Evolutionary conservation across 2,888 invertebrate species (phyloP), one percentile per base, ranked within the genome.

Genomic region (Synergus laeviventris): DNA sequence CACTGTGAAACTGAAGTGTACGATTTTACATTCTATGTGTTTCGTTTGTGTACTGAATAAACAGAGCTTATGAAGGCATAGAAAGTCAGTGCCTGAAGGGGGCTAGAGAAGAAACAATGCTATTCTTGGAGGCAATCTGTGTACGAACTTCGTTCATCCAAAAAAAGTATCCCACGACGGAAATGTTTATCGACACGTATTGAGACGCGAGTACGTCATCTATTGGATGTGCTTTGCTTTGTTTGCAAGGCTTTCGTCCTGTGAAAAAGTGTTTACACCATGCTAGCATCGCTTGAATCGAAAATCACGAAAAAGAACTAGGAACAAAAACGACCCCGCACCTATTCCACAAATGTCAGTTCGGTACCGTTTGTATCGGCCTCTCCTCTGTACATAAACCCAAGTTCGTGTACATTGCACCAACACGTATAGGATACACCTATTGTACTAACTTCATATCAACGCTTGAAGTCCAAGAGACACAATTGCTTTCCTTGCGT

Each of bases 121-220:
- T n/a, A 62, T 45, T 45, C 45, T 70, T 70, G 31, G n/a, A 70
- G 45, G 45, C 49, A 31, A 11, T 70, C 49, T 45, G 24, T 70
- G 21, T 49, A 11, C n/a, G 16, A 49, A 70, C 31, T 70, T 70
- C n/a, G 31, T 70, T 70, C n/a, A 66, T 66, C 66, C 24, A 21
- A 66, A 64, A 64, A 66, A 45, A 45, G 62, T 62, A 39, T 39
- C 64, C 24, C 24, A 66, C 21, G 49, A 31, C 70, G 70, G 70
- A 70, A 70, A 49, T 70, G 70, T 70, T 70, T 70, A 70, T 70
- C 70, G 70, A 70, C 70, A 70, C 70, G 49, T 70, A 70, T 70
- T 70, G 70, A 70, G 70, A 70, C 70, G 49, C 45, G 49, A 70
- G 70, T 70, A n/a, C 31, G 24, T 64, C 64, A 42, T 70, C 66